Percentiles rank a stretch among this genome's conserved stretches.
Conservation (phyloP, 2,888 invertebrate genomes). For the Liodrosophila aerea region DNA sequence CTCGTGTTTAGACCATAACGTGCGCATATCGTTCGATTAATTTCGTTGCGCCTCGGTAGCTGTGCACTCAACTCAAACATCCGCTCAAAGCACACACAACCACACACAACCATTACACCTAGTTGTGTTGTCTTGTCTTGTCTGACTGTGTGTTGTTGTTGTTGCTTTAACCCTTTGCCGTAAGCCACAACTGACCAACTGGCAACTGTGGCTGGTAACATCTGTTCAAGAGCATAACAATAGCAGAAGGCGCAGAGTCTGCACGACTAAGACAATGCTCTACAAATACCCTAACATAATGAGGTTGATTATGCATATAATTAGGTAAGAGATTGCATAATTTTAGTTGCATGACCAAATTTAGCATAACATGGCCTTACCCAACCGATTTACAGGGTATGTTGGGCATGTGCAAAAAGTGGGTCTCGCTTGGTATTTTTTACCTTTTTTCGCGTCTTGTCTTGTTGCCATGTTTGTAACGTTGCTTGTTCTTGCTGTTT, state of each 20-base stretch:
- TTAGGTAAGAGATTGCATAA: no score
- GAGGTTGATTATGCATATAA: neutral
- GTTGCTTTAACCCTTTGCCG: conserved; percentile 41
- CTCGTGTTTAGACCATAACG: conserved; percentile 63
- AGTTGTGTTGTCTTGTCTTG: conserved; percentile 18
- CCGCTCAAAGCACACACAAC: conserved; percentile 52
- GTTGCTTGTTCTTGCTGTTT: conserved; percentile 43
- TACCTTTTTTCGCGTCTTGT: conserved; percentile 6
- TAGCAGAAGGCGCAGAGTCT: conserved; percentile 8
- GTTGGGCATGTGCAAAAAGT: conserved; percentile 45
- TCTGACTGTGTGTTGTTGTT: no score
- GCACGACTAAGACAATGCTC: neutral
- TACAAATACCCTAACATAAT: neutral
- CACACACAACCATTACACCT: conserved; percentile 25
- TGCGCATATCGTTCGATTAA: conserved; percentile 68
- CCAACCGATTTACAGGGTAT: conserved; percentile 15
- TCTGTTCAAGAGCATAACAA: conserved; percentile 44
- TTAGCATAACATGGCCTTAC: neutral
- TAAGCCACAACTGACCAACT: conserved; percentile 57
- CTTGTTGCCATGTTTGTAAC: conserved; percentile 51
- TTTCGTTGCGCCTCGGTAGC: conserved; percentile 76
- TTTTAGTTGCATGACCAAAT: no score
- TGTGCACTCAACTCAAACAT: conserved; percentile 75
- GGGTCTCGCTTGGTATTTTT: conserved; percentile 28
- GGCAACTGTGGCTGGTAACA: conserved; percentile 38